Percentiles rank a stretch among this genome's conserved stretches.
Conservation (phyloP, 1,140 invertebrate genomes). For the Cardiocondyla obscurior region DNA sequence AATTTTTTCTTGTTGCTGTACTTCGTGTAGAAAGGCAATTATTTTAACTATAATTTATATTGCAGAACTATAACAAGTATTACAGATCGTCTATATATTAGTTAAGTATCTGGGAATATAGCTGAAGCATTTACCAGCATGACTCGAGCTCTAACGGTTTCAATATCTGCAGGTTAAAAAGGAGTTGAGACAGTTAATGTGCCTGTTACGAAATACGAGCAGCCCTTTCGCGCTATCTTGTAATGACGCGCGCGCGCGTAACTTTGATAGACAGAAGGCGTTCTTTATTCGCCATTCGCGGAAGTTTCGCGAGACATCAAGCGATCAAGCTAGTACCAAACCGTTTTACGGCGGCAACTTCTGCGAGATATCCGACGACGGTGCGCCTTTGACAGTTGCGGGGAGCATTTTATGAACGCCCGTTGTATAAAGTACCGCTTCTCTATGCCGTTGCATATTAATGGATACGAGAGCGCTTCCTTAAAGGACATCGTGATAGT, state of each 20-base stretch:
- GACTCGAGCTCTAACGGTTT: not conserved
- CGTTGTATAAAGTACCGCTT: not conserved
- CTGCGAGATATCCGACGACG: constrained; percentile 4
- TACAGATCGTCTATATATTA: not conserved
- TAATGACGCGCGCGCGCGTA: constrained; percentile 6
- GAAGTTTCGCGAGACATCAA: constrained; percentile 17
- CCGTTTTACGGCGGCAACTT: constrained; percentile 23
- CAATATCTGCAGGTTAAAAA: constrained; percentile 1
- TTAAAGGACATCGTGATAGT: constrained; percentile 37
- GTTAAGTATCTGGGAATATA: constrained; percentile 4
- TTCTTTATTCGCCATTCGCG: constrained; percentile 43
- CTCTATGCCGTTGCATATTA: constrained; percentile 47
- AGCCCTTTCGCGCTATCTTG: not conserved
- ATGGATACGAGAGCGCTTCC: constrained; percentile 43
- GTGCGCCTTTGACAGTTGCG: constrained; percentile 22
- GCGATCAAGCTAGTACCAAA: constrained; percentile 10
- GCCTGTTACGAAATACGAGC: not conserved
- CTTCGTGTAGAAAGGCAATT: not conserved
- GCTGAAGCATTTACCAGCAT: not conserved
- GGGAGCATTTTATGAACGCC: constrained; percentile 17
- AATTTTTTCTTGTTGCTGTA: not conserved
- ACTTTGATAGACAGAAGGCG: constrained; percentile 41
- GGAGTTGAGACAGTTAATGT: constrained; percentile 8
- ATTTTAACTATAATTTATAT: not conserved
- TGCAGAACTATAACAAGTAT: not conserved